Conservation (phyloP, 2,888 invertebrate genomes). For the Nemurella pictetii region DNA sequence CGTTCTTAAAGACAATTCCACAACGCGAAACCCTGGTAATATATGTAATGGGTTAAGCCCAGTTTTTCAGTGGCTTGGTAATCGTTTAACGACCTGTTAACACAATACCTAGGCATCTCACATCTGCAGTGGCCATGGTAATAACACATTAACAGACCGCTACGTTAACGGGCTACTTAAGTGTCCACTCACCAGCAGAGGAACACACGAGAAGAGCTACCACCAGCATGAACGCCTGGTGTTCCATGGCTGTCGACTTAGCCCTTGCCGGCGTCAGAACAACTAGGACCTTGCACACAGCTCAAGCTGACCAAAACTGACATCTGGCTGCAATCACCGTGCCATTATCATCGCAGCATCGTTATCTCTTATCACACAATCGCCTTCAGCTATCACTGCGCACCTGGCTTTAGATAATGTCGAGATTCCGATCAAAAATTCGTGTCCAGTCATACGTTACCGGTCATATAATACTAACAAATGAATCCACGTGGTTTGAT, state of each 20-base stretch:
- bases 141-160: no score
- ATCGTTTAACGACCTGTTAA: no score
- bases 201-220: background rate
- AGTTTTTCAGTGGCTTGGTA: no score
- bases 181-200: background rate
- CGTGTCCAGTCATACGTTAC: background rate
- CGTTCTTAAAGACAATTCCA: no score
- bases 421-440: background rate
- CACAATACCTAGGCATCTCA: no score
- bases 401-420: background rate
- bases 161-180: no score
- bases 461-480: no score
- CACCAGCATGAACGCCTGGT: background rate
- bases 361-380: background rate
- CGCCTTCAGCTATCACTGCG: background rate
- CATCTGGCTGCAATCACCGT: background rate
- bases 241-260: background rate
- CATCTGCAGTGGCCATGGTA: no score
- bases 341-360: background rate
- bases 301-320: background rate
- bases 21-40: no score
- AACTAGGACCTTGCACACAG: background rate
- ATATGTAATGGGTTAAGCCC: no score
- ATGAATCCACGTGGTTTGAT: background rate
- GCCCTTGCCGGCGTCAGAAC: background rate